A percentile compares a stretch with the other conserved stretches of the same genome.
phyloP scores from a whole-genome alignment of 1,140 invertebrate species.

The silkworm (Bombyx mori) region DNA sequence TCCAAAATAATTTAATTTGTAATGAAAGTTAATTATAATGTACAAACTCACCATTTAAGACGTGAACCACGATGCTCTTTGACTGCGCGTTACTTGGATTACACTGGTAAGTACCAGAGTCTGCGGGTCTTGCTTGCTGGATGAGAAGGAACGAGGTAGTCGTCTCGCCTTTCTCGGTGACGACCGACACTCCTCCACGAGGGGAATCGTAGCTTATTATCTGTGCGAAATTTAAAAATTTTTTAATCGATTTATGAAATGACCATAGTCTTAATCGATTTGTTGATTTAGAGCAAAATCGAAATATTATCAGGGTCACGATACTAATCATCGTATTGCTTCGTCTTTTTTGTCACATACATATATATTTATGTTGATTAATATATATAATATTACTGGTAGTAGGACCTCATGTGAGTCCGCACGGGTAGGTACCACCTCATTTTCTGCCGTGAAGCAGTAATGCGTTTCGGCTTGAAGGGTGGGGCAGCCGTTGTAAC shows the following conservation, averaged over 20 bases:
- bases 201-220: slow-evolving; percentile 72
- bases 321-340: too few species aligned
- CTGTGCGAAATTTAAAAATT: slow-evolving; percentile 20
- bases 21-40: not conserved
- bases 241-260: not conserved
- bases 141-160: slow-evolving; percentile 88
- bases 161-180: slow-evolving; percentile 88
- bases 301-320: too few species aligned
- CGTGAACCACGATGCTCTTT: slow-evolving; percentile 90
- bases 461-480: too few species aligned
- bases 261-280: not conserved
- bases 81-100: slow-evolving; percentile 90
- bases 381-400: too few species aligned
- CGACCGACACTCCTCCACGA: slow-evolving; percentile 85
- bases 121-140: slow-evolving; percentile 82
- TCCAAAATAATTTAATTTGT: not conserved
- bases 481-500: too few species aligned
- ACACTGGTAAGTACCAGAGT: slow-evolving; percentile 86
- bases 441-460: too few species aligned
- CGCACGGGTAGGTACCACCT: too few species aligned
- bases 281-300: not conserved
- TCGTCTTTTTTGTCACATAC: too few species aligned
- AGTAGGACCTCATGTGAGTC: too few species aligned
- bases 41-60: slow-evolving; percentile 86
- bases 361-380: too few species aligned